Evolutionary conservation across 2,888 invertebrate genomes (phyloP).

Genomic region (Anodontia alba): DNA sequence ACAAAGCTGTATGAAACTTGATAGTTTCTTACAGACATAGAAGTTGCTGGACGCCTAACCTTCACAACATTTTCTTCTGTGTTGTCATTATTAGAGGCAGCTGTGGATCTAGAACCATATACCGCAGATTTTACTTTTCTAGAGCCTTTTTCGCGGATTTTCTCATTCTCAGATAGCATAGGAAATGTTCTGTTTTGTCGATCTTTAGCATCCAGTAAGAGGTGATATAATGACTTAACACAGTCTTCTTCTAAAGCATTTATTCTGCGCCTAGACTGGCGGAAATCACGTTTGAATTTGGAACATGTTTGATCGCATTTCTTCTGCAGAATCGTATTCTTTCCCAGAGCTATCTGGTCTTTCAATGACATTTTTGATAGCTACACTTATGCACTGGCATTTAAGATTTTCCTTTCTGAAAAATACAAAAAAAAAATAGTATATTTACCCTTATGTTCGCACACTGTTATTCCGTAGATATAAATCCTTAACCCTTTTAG

Average conservation of each 20-base stretch:
- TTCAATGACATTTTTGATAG: conserved; percentile 32
- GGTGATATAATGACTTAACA: conserved; percentile 45
- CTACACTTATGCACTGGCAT: neutral
- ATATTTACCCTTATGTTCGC: too few species aligned
- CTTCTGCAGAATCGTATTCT: conserved; percentile 47
- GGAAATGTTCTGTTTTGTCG: neutral
- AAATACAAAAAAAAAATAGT: too few species aligned
- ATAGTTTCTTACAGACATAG: conserved; percentile 44
- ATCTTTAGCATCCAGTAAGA: conserved; percentile 44
- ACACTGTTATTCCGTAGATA: too few species aligned
- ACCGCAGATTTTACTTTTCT: neutral
- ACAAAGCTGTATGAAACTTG: conserved; percentile 55
- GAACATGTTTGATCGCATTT: conserved; percentile 40
- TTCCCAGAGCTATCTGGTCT: conserved; percentile 42
- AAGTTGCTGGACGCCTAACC: conserved; percentile 27
- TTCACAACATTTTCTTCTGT: neutral
- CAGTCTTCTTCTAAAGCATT: conserved; percentile 55
- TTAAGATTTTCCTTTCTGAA: too few species aligned
- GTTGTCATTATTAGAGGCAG: neutral
- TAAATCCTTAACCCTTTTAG: too few species aligned
- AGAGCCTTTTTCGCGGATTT: neutral
- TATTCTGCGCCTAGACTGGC: conserved; percentile 37
- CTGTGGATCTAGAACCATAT: neutral
- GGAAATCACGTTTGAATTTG: conserved; percentile 34
- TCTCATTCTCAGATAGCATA: too few species aligned